Percentiles rank a stretch among this genome's conserved stretches.
Conservation (phyloP, 2,113 vertebrate species). For the Mus musculus region GRCm39 chr6:21581001-21581500, state of each 20-base stretch:
- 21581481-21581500: constrained; percentile 33
- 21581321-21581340: constrained; percentile 78
- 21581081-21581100: neutral
- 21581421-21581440: constrained; percentile 64
- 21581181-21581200: neutral
- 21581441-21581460: constrained; percentile 50
- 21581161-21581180: constrained; percentile 26
- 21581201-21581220: neutral
- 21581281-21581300: constrained; percentile 53
- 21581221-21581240: neutral
- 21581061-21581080: neutral
- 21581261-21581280: constrained; percentile 17
- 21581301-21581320: constrained; percentile 59
- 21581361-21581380: constrained; percentile 56
- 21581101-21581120: neutral
- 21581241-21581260: neutral
- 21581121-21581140: constrained; percentile 32
- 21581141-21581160: constrained; percentile 20
- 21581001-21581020: neutral
- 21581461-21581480: constrained; percentile 27
- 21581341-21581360: constrained; percentile 72
- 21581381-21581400: constrained; percentile 65
- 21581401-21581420: constrained; percentile 43
- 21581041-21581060: neutral
- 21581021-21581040: neutral